Base-by-base conservation (phyloP, 2,797 vertebrate species). In the Bradypodion ventrale region DNA sequence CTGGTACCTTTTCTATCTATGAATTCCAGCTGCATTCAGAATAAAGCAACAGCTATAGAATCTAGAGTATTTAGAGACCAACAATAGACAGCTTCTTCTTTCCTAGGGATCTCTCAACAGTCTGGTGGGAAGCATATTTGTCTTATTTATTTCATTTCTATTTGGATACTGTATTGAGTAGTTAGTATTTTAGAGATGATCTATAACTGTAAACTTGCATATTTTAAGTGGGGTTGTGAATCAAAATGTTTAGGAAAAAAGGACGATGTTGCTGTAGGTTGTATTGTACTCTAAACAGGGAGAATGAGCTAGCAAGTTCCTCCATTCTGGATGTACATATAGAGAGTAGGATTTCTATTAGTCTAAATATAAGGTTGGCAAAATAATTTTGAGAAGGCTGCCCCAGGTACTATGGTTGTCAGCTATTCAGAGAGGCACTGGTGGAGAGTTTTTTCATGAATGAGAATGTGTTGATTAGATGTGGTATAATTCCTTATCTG, bases 1-100 rank as follows among this genome's bases (percentile, higher is more conserved):
- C 27, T 60, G 44, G 76, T 81, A 73, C 46, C 78, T 86, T 65
- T 78, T 83, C 85, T 44, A 37, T 82, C 35, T 76, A 32, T 68
- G 16, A 65, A 68, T n/a, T n/a, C 10, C 19, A 59, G 40, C 23
- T 76, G 16, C 32, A 76, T 76, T 68, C 9, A 42, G 76, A 59
- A n/a, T 40, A 62, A 62, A 79, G 79, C 16, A 40, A 49, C 73
- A 66, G 23, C 35, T n/a, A 66, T 59, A 44, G 32, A 32, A 52
- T 70, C 82, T 77, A 37, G 75, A 49, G 32, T 66, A 74, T 79
- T 85, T 79, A 84, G 46, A 42, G 27, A 69, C 23, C 46, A 80
- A 66, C 21, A 79, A 85, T 7, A 29, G 49, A 77, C 63, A 75
- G 35, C 46, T 75, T 15, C 44, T 75, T 60, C 63, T 40, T 75